These are phyloP conservation scores for Tupiocoris notatus DNA, from an alignment of 2,888 invertebrate species.

Conservation along the genomic window DNA sequence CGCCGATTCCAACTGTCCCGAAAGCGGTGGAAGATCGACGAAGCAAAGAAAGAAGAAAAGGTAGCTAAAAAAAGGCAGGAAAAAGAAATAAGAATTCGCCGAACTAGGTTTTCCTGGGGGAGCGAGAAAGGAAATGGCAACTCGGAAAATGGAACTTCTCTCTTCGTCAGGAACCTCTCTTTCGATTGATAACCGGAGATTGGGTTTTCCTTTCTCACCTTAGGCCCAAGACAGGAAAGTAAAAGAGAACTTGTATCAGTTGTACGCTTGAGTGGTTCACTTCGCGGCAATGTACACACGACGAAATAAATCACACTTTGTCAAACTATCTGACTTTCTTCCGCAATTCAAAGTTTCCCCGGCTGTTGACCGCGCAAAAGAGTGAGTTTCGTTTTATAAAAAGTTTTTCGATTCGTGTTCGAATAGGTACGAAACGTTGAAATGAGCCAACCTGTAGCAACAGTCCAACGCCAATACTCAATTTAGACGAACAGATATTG, in stretches of 20 bases:
- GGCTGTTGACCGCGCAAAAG: no score
- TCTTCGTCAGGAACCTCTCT: slow-evolving; percentile 2
- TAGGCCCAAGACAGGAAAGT: background rate
- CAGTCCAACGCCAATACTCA: no score
- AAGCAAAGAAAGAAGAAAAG: background rate
- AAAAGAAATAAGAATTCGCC: background rate
- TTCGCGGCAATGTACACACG: no score
- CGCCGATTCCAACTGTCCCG: no score
- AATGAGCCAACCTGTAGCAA: no score
- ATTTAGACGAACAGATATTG: no score
- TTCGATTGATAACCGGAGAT: slow-evolving; percentile 29
- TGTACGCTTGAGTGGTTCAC: background rate
- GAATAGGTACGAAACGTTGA: no score
- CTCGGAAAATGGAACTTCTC: background rate
- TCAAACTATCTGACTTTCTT: no score
- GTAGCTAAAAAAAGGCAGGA: background rate
- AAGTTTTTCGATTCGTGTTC: no score
- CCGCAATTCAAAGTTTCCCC: no score
- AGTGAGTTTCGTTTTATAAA: no score
- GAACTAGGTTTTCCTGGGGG: background rate
- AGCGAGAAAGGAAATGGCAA: background rate
- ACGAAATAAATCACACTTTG: no score
- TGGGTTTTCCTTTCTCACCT: slow-evolving; percentile 8
- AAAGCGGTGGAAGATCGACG: background rate
- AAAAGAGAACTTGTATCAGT: background rate